Evolutionary conservation across 2,113 vertebrate species (phyloP), one percentile per base, ranked within the genome.

Genomic region (Tupaia chinensis): DNA sequence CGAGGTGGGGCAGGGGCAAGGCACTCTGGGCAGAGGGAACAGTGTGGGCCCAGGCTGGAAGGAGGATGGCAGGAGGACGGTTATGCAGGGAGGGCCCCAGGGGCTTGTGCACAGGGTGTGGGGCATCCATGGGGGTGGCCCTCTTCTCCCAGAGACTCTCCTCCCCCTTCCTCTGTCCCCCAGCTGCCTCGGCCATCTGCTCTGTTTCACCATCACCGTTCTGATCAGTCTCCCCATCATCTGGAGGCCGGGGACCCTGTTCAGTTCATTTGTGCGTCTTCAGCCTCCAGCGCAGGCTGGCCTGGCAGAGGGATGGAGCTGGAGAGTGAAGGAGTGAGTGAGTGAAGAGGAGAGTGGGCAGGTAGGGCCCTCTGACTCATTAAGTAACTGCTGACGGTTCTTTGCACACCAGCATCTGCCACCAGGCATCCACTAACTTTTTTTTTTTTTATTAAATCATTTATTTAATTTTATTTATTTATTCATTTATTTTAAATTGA

Each of bases 41-140:
- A 27, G 53, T 0, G 0, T 10, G 14, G 58, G 44, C n/a, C 32
- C 56, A 95, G 72, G 76, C 69, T 54, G 32, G 61, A 53, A 73
- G 54, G 8, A 4, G 23, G n/a, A 9, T 29, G 77, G 78, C 27
- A 7, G 17, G 84, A 0, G 13, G 63, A 5, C 29, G 12, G 53
- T 4, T 22, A 1, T 3, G 27, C 54, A 15, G 63, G 27, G 61
- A 70, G 5, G 17, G 8, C 17, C 32, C 63, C 5, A 1, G 17
- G 17, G 58, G 53, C 60, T 53, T 27, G 22, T 1, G 34, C 17
- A 1, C 23, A 58, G 56, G 13, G 16, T 7, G 14, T 0, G 0
- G 80, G 70, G 58, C 16, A 3, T 9, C 1, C 4, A 2, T 14
- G 13, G 17, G 27, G 27, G 70, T 0, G 0, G 23, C 13, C 19